These are phyloP conservation scores for Lamellibrachia luymesi DNA, from an alignment of 1,140 invertebrate species.

Conservation along the genomic window DNA sequence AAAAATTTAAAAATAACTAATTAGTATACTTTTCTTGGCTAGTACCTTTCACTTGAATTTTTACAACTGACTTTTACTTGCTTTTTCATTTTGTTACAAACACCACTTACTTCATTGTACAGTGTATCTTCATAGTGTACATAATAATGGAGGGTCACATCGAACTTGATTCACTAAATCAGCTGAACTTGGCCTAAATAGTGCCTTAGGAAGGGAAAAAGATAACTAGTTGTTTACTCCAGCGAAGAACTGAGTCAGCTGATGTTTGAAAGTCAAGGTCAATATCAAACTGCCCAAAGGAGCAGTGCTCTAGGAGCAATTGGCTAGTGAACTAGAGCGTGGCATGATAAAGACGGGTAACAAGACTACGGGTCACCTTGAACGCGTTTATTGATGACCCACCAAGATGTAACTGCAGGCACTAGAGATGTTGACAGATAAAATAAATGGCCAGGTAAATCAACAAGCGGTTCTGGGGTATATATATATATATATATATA, in stretches of 20 bases:
- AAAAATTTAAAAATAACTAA: no score
- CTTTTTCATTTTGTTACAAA: no score
- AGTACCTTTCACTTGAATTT: no score
- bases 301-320: neutral
- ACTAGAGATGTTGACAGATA: neutral
- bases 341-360: neutral
- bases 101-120: no score
- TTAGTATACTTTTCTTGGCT: no score
- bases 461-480: neutral
- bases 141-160: no score
- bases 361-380: neutral
- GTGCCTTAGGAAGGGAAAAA: neutral
- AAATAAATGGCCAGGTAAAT: neutral
- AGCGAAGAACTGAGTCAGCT: neutral
- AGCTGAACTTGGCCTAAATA: neutral
- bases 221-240: neutral
- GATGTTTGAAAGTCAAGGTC: neutral
- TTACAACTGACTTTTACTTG: no score
- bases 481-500: no score
- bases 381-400: neutral
- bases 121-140: no score
- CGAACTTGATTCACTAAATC: no score
- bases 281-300: neutral
- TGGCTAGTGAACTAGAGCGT: neutral
- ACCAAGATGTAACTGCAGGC: neutral